Percentiles rank a stretch among this genome's conserved stretches.
Evolutionary conservation across 2,888 invertebrate species (phyloP).

Genomic region (Oxystoma pomonae): DNA sequence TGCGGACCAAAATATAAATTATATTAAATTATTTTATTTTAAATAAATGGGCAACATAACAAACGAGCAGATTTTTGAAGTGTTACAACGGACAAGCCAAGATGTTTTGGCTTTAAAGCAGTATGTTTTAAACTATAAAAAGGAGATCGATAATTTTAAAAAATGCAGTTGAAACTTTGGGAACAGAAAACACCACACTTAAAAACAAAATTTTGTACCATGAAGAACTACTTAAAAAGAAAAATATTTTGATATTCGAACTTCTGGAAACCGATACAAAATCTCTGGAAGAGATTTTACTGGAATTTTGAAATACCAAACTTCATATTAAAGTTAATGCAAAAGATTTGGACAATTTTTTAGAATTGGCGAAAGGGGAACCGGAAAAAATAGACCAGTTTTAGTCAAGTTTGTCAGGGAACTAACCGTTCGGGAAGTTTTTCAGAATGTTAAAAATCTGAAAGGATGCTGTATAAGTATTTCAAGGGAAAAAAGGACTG

Average conservation of each 20-base stretch:
- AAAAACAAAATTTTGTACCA: neutral
- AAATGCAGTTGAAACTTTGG: neutral
- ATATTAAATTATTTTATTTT: too few relatives aligned
- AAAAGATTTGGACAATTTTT: constrained; percentile 1
- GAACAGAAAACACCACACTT: neutral
- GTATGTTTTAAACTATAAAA: neutral
- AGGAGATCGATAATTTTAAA: neutral
- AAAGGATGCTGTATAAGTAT: neutral
- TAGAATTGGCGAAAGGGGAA: neutral
- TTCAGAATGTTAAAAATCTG: neutral
- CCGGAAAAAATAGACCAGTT: neutral
- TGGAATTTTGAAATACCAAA: neutral
- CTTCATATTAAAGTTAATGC: neutral
- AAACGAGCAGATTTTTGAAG: constrained; percentile 1
- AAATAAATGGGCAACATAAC: neutral
- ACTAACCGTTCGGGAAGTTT: neutral
- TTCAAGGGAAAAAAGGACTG: neutral
- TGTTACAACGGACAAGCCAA: neutral
- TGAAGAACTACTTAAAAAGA: neutral
- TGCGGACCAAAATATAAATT: too few relatives aligned
- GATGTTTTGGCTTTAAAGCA: neutral
- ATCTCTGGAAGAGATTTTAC: neutral
- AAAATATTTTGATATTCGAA: neutral
- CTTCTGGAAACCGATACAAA: neutral
- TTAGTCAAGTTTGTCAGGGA: neutral